Evolutionary conservation across 2,797 vertebrate genomes (phyloP).

Genomic region (Nyctibius grandis): DNA sequence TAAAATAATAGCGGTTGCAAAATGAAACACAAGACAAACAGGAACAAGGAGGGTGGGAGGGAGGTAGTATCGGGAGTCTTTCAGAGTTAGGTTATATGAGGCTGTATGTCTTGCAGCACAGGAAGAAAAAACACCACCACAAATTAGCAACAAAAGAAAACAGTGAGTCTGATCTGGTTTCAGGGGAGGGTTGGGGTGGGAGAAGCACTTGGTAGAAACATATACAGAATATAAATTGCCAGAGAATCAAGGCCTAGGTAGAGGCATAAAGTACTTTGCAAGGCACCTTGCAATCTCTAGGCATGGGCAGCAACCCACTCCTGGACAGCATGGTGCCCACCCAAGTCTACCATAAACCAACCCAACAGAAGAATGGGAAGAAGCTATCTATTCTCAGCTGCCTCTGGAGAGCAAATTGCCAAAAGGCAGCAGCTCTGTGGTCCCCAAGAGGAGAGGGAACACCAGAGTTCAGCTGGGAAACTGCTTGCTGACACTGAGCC

Average conservation of each 20-base stretch:
- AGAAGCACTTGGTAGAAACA: neutral
- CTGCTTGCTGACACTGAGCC: fast-evolving
- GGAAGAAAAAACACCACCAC: neutral
- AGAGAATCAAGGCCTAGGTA: neutral
- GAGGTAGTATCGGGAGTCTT: neutral
- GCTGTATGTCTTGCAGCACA: neutral
- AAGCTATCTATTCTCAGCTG: neutral
- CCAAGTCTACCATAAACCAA: neutral
- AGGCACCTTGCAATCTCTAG: neutral
- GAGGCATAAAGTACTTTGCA: neutral
- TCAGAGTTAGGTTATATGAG: neutral
- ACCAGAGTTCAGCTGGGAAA: neutral
- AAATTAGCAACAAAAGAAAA: neutral
- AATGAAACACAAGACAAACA: neutral
- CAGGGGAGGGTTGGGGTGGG: neutral
- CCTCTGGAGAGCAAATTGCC: neutral
- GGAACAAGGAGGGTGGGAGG: neutral
- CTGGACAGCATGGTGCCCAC: fast-evolving
- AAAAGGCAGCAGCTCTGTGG: neutral
- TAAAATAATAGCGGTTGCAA: slow-evolving; percentile 36
- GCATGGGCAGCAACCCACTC: neutral
- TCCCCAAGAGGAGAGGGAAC: neutral
- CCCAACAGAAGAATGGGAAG: neutral
- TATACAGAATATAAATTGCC: neutral
- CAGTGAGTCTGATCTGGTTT: neutral